Conservation (phyloP, 2,797 vertebrate genomes). For the Cyclura pinguis region DNA sequence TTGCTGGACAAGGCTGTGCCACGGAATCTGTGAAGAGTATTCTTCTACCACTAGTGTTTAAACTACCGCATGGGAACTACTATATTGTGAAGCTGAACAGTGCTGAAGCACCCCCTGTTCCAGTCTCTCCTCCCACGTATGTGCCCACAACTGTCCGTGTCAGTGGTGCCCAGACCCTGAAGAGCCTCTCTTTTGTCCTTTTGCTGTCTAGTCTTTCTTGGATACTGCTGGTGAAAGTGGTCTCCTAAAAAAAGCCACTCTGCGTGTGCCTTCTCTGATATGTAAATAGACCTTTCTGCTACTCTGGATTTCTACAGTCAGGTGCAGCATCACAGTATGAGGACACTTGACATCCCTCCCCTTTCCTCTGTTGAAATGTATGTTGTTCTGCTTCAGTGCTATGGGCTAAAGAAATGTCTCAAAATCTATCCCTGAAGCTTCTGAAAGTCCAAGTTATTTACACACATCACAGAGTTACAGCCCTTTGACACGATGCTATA, state of each 20-base stretch:
- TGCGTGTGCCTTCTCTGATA: too few species aligned
- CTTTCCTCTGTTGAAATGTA: too few species aligned
- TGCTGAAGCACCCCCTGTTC: rapidly evolving
- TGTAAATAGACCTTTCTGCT: not conserved
- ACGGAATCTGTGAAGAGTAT: too few species aligned
- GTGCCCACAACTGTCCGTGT: not conserved
- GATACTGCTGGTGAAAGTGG: not conserved
- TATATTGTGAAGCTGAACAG: rapidly evolving
- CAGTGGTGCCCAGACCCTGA: too few species aligned
- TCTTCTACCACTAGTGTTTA: rapidly evolving
- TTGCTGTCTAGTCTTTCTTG: not conserved
- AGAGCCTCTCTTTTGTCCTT: not conserved
- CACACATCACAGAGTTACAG: too few species aligned
- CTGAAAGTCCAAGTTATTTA: too few species aligned
- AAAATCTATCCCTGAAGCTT: too few species aligned
- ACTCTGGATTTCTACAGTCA: not conserved
- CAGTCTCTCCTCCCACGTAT: not conserved
- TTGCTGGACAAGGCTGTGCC: not conserved
- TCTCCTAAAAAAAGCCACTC: not conserved
- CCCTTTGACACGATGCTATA: too few species aligned
- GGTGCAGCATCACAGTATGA: too few species aligned
- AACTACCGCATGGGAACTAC: not conserved
- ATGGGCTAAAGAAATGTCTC: too few species aligned
- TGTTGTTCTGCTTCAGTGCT: too few species aligned
- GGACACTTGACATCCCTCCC: too few species aligned